phyloP scores from a whole-genome alignment of 2,113 vertebrate species.

The Nothoprocta pentlandii region DNA sequence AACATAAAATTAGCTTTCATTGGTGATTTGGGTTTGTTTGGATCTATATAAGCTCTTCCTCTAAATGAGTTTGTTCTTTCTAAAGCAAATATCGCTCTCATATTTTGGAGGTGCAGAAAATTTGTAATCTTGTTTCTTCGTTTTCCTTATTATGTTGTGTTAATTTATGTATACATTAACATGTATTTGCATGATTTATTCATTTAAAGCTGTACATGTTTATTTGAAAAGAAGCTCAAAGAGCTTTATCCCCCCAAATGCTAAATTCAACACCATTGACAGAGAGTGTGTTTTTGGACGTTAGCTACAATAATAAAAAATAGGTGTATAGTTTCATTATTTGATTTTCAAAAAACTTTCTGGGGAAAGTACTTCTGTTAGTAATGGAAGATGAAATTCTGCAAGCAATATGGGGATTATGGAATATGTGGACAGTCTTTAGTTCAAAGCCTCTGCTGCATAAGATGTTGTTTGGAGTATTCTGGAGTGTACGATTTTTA shows the following conservation, averaged over 20 bases:
- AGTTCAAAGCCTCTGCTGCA: not conserved
- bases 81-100: constrained; percentile 78
- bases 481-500: not conserved
- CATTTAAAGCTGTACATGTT: constrained; percentile 79
- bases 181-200: constrained; percentile 82
- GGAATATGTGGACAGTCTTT: not conserved
- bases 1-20: constrained; percentile 76
- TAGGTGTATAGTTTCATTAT: not conserved
- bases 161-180: constrained; percentile 82
- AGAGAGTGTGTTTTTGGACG: constrained; percentile 61
- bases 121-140: constrained; percentile 79
- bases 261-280: constrained; percentile 56
- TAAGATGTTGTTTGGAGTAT: not conserved
- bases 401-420: not conserved
- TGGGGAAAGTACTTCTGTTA: constrained; percentile 33
- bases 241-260: constrained; percentile 70
- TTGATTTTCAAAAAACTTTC: constrained; percentile 44
- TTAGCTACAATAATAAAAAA: constrained; percentile 47
- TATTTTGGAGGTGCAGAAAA: constrained; percentile 81
- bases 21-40: constrained; percentile 77
- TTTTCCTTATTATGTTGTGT: constrained; percentile 80
- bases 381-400: constrained; percentile 17
- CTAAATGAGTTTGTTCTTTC: constrained; percentile 79
- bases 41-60: constrained; percentile 70
- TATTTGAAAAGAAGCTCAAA: constrained; percentile 73